Conservation (phyloP, 2,888 invertebrate genomes). For the Dysmachus trigonus region DNA sequence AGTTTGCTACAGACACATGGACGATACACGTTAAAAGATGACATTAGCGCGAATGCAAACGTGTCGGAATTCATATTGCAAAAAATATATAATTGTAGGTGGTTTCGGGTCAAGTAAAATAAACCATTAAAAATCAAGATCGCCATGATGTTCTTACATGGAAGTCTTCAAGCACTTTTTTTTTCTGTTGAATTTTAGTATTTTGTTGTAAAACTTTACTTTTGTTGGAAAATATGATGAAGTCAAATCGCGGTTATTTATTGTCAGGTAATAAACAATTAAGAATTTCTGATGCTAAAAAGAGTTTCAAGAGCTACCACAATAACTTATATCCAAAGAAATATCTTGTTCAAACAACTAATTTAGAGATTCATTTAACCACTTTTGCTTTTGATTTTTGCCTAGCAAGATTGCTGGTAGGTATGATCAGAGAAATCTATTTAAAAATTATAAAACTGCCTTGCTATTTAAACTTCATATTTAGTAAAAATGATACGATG, state of each 20-base stretch:
- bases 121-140: neutral
- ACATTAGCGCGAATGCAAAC: neutral
- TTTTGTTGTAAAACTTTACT: neutral
- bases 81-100: neutral
- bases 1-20: neutral
- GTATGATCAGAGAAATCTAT: too few species aligned
- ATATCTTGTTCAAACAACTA: too few species aligned
- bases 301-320: too few species aligned
- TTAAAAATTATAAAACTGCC: too few species aligned
- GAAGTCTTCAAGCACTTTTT: neutral
- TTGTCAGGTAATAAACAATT: neutral
- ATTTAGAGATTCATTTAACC: too few species aligned
- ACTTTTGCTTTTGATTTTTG: too few species aligned
- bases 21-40: neutral
- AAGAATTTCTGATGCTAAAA: too few species aligned
- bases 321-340: too few species aligned
- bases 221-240: neutral
- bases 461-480: too few species aligned
- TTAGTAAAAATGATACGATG: too few species aligned
- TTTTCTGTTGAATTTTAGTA: neutral
- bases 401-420: too few species aligned
- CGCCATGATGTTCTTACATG: neutral
- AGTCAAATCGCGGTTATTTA: neutral
- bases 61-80: neutral
- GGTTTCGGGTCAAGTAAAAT: neutral